These are phyloP conservation scores for Synanthedon myopaeformis DNA, from an alignment of 2,888 invertebrate species.

Conservation along the genomic window DNA sequence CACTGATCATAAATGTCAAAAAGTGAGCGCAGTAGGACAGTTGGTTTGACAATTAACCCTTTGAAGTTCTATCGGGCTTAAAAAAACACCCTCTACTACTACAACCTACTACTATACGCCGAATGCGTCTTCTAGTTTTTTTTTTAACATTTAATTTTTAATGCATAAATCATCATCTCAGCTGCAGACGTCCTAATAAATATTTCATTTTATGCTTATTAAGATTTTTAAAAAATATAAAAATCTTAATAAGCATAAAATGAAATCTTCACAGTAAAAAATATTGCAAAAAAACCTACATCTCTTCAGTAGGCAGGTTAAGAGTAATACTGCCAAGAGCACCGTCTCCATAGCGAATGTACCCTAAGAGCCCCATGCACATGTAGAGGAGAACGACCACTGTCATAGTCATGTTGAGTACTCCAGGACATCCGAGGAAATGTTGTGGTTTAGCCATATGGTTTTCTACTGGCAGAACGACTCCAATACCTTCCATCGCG, in stretches of 20 bases:
- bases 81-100: no score
- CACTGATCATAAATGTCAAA: no score
- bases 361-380: conserved; percentile 90
- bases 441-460: conserved; percentile 87
- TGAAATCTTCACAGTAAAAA: not conserved
- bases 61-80: no score
- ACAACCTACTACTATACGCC: no score
- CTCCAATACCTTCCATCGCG: conserved; percentile 96
- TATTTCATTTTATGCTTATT: no score
- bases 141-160: no score
- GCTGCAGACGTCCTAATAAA: no score
- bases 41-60: no score
- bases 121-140: no score
- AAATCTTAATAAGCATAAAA: not conserved
- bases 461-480: conserved; percentile 93
- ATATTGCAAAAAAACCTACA: conserved; percentile 63
- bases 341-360: conserved; percentile 80
- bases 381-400: conserved; percentile 85
- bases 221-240: no score
- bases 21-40: no score
- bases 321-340: conserved; percentile 84
- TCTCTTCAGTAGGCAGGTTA: conserved; percentile 76
- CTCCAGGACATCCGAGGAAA: conserved; percentile 85
- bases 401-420: conserved; percentile 88
- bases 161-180: no score